These are phyloP conservation scores for Drosophila arizonae DNA, from an alignment of 1,140 invertebrate genomes.

Conservation along the genomic window DNA sequence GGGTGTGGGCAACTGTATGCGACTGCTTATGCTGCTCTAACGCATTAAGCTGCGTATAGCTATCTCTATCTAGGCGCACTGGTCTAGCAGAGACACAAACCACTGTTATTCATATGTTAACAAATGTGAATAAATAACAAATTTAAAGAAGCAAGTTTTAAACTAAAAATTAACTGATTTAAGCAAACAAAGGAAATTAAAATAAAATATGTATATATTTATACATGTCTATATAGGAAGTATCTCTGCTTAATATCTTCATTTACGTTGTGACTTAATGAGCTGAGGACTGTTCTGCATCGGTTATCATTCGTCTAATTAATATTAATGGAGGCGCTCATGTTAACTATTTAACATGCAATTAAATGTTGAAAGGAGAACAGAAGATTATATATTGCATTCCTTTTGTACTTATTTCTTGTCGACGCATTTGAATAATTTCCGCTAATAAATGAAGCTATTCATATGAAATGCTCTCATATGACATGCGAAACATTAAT, in stretches of 20 bases:
- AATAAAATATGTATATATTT: too few species aligned
- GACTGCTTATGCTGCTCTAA: conserved; percentile 13
- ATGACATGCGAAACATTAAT: conserved; percentile 26
- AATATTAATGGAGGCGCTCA: neutral
- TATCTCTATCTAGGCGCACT: conserved; percentile 6
- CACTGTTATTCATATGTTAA: conserved; percentile 39
- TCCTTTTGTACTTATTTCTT: neutral
- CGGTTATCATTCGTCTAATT: neutral
- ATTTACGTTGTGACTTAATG: too few species aligned
- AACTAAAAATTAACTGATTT: neutral
- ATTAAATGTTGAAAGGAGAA: neutral
- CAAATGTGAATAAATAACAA: neutral
- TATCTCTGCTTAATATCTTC: too few species aligned
- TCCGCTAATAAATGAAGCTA: conserved; percentile 18
- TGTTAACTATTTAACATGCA: neutral
- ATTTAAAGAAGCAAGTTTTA: neutral
- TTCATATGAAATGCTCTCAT: conserved; percentile 6
- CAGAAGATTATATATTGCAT: neutral
- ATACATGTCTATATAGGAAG: too few species aligned
- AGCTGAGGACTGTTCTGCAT: too few species aligned
- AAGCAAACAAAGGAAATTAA: neutral
- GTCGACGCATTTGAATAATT: conserved; percentile 11
- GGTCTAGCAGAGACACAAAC: conserved; percentile 49
- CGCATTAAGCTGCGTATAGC: neutral
- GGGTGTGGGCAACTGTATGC: too few species aligned